Evolutionary conservation across 92 coral and sea anemone genomes (phyloP).

Genomic region (Pocillopora grandis): DNA sequence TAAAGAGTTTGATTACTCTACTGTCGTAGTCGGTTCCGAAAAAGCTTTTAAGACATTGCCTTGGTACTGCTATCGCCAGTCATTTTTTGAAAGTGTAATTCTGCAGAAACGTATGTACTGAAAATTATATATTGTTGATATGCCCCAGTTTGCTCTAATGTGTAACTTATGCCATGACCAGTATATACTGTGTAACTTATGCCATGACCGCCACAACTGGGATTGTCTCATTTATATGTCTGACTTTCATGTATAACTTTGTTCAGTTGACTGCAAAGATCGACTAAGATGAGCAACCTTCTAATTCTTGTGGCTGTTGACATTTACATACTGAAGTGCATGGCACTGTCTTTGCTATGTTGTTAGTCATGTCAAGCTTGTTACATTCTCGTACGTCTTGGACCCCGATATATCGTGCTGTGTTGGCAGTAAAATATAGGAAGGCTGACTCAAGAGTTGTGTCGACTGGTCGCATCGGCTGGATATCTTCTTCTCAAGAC

Average conservation of each 20-base stretch:
- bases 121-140: neutral
- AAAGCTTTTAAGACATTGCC: too few species aligned
- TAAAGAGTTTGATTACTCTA: too few species aligned
- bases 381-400: neutral
- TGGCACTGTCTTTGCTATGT: neutral
- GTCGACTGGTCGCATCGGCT: neutral
- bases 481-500: neutral
- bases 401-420: neutral
- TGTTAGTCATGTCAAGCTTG: neutral
- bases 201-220: neutral
- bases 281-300: too few species aligned
- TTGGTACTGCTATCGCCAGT: too few species aligned
- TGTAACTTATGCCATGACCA: too few species aligned
- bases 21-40: too few species aligned
- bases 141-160: neutral
- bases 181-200: too few species aligned
- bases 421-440: neutral
- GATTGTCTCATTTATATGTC: too few species aligned
- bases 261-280: too few species aligned
- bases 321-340: neutral
- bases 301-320: neutral
- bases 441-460: neutral
- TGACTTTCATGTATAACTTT: too few species aligned
- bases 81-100: too few species aligned
- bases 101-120: neutral